Conservation (phyloP, 2,888 invertebrate species). For the Osedax fenrisi region DNA sequence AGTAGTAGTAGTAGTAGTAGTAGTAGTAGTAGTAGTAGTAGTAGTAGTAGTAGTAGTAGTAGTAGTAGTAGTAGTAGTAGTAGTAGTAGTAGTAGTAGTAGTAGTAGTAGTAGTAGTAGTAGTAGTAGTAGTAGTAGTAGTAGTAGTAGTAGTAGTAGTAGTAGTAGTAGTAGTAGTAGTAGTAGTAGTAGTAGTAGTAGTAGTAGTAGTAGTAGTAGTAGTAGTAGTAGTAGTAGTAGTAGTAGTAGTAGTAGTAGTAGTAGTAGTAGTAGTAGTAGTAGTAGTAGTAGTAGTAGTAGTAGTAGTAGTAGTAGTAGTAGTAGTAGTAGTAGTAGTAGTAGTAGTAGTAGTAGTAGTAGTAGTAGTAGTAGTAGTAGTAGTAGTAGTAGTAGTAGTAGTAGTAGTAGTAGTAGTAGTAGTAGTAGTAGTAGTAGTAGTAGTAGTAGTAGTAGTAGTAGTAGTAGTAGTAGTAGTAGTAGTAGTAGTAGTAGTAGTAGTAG, state of each 20-base stretch:
- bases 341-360: background rate
- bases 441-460: background rate
- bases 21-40: conserved; percentile 2
- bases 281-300: background rate
- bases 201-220: background rate
- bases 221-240: background rate
- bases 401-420: background rate
- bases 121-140: background rate
- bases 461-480: background rate
- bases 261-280: background rate
- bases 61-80: conserved; percentile 2
- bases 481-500: background rate
- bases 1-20: background rate
- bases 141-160: conserved; percentile 1
- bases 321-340: background rate
- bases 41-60: background rate
- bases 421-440: background rate
- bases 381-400: background rate
- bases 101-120: background rate
- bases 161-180: background rate
- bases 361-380: background rate
- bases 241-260: background rate
- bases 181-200: background rate
- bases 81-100: background rate
- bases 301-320: background rate